Evolutionary conservation across 1,140 invertebrate species (phyloP), one percentile per base, ranked within the genome.

Genomic region (Stegodyphus dumicola): DNA sequence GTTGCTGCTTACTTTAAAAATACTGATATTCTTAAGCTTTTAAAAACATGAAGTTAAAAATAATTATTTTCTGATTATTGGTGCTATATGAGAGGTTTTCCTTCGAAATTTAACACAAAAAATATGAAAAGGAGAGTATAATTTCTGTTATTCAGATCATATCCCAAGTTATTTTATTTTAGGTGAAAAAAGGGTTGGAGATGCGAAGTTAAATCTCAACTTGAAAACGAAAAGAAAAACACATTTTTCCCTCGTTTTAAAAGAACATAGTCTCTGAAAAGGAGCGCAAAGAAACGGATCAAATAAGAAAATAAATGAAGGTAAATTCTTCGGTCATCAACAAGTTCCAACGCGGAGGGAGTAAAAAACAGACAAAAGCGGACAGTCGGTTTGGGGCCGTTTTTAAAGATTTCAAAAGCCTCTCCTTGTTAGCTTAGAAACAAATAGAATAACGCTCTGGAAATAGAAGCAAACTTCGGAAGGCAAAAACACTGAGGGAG

Each of bases 271-370:
- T 60, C 15, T 60, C 4, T 9, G 9, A 60, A 60, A 60, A 60
- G 56, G 15, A 60, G 15, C 15, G 56, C 15, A 60, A 60, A 60
- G 56, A 60, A 60, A 11, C 4, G 9, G 9, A 15, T 60, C 56
- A 60, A 60, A 60, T 60, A 60, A 60, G 9, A 60, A 60, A 11
- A 11, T 60, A 15, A 60, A 15, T 60, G 56, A 15, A 60, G 15
- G 56, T 60, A 60, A 60, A 60, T 60, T 60, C 56, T 60, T 60
- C 56, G 56, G 56, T 60, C 56, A 60, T 60, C 56, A 60, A 60
- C 56, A 60, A 9, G 56, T 60, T 60, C 56, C 9, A 11, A 60
- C 56, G 15, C 33, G 33, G 33, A 33, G 33, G 33, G 33, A 33
- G 33, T 33, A 60, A 60, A 60, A 60, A 60, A 15, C 56, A 60